Conservation (phyloP, 2,888 invertebrate genomes). For the Nomada fucata region DNA sequence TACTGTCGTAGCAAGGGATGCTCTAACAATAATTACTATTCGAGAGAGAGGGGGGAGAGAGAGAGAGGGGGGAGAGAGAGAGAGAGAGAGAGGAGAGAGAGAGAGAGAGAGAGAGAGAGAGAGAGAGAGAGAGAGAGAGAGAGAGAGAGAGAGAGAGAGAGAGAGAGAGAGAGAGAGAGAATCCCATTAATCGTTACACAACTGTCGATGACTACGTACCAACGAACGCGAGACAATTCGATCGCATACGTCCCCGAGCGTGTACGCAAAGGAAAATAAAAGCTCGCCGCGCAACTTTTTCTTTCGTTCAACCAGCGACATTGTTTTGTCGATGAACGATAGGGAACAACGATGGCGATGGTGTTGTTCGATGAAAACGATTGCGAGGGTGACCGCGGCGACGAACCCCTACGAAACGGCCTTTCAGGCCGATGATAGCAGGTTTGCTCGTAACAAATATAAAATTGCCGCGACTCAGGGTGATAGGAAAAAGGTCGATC, state of each 20-base stretch:
- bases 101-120: too few species aligned
- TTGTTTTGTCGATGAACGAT: not conserved
- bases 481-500: too few species aligned
- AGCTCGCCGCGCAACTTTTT: not conserved
- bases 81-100: too few species aligned
- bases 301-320: not conserved
- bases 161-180: conserved; percentile 8
- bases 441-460: not conserved
- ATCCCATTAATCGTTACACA: conserved; percentile 12
- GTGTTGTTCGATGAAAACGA: not conserved
- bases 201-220: not conserved
- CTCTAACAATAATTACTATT: not conserved
- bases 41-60: too few species aligned
- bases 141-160: too few species aligned
- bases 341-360: not conserved
- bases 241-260: too few species aligned
- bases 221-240: not conserved
- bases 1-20: conserved; percentile 9
- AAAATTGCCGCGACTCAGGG: not conserved
- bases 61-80: too few species aligned
- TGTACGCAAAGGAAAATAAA: conserved; percentile 1
- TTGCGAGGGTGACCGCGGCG: not conserved
- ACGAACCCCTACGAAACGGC: conserved; percentile 11
- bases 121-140: too few species aligned
- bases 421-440: conserved; percentile 15